Base-by-base conservation (phyloP, 1,140 invertebrate species). In the Brachionus manjavacas region DNA sequence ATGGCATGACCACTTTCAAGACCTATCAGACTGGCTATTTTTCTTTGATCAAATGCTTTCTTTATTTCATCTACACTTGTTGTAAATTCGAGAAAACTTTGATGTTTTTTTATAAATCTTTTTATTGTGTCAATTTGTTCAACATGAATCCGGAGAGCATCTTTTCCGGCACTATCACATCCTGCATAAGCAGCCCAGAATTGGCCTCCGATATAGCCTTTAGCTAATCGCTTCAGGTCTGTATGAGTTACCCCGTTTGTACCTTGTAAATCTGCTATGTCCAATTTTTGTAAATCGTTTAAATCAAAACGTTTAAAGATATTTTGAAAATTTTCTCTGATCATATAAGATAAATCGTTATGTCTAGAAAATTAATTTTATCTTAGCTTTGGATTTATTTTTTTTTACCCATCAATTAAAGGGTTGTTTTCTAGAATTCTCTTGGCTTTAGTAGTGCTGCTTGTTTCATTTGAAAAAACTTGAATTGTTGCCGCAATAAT, bases 181-280 rank as follows among this genome's bases (percentile, higher is more conserved):
- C 93, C 93, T 52, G 94, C 94, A 90, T 95, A 96, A 72, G 93
- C 93, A 46, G 93, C 94, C 94, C 94, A 95, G 89, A 95, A 95
- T 94, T 95, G 92, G 4, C 93, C 94, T 60, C 94, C 94, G 70
- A 96, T 92, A 85, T 93, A 91, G 64, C 95, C 95, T 86, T 93
- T 91, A 85, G 92, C 91, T 81, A 96, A 90, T 87, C 94, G 91
- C 68, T 94, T 93, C 85, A 97, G 93, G 89, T 96, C 95, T 0
- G 95, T 96, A 86, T 96, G 74, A 55, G 28, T 55, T 20, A 81
- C 39, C 4, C 79, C 79, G 1, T 81, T 23, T 1, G 79, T 64
- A 25, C 79, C 79, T 81, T 60, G 52, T 8, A 81, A 9, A 14
- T 60, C 11, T 7, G 0, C 28, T 31, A 23, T 41, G 46, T 76